Evolutionary conservation across 2,113 vertebrate species (phyloP), one percentile per base, ranked within the genome.

Genomic region (Mobula birostris): DNA sequence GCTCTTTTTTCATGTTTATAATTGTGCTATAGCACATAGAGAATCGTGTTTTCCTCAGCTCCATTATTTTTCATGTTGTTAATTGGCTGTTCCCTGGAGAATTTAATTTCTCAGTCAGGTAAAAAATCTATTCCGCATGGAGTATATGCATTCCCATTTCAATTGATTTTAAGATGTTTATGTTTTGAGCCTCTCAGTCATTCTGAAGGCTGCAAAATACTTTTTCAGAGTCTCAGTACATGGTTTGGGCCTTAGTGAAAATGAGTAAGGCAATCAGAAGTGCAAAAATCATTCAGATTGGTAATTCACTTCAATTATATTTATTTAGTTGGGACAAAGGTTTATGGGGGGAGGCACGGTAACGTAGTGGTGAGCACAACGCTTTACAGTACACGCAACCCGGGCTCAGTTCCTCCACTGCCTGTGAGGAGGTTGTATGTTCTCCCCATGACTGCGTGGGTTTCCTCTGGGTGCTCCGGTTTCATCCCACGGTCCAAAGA

Each of bases 11-110:
- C 48, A 2, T 3, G 29, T 68, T 29, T 87, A 27, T 29, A 58
- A n/a, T 91, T 36, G 15, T 68, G 66, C 68, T 91, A n/a, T 36
- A 91, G 17, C 87, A 68, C 63, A 91, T 15, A 68, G 7, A 91
- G 19, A 91, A 32, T 40, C 5, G 5, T 91, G 87, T 36, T 32
- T 91, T 66, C 61, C 68, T 32, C 2, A 29, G 6, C 58, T 48
- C 48, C 48, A n/a, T 91, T 91, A 91, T 91, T 90, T 90, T 90
- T 32, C 63, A 19, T 17, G n/a, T n/a, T 68, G n/a, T 32, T 63
- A 15, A 91, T 48, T n/a, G 68, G 9, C 48, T 91, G 29, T 66
- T 91, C 87, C 8, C 87, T 66, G 48, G 87, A 68, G n/a, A 32
- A 91, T 32, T 11, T 7, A n/a, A 2, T 91, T 91, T 36, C 63